These are phyloP conservation scores for Fistularia tabacaria DNA, from an alignment of 2,797 vertebrate genomes.

Conservation along the genomic window DNA sequence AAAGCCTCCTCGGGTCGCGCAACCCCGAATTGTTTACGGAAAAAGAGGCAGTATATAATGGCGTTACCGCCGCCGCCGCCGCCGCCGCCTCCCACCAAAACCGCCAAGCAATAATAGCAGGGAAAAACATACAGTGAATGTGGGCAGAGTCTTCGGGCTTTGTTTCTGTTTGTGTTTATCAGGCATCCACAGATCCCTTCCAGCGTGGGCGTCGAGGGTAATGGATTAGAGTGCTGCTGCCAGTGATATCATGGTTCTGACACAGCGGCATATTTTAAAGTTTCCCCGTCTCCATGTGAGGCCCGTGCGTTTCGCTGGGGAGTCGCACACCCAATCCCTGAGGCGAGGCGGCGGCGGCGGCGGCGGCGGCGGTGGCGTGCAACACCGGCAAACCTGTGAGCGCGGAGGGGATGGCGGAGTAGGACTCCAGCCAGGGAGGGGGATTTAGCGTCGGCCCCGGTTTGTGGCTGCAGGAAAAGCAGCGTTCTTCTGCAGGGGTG, in stretches of 20 bases:
- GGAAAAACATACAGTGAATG: conserved; percentile 59
- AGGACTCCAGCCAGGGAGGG: conserved; percentile 28
- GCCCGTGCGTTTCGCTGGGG: conserved; percentile 47
- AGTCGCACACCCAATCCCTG: conserved; percentile 51
- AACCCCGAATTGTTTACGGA: conserved; percentile 32
- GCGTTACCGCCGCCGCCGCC: conserved; percentile 33
- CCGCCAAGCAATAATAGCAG: conserved; percentile 43
- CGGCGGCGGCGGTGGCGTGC: conserved; percentile 50
- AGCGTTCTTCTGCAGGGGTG: conserved; percentile 12
- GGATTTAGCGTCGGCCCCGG: conserved; percentile 32
- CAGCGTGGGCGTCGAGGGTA: conserved; percentile 70
- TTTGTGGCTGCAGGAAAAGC: conserved; percentile 28
- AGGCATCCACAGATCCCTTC: conserved; percentile 69
- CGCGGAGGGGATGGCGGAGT: conserved; percentile 32
- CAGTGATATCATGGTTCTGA: conserved; percentile 65
- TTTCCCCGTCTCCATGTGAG: conserved; percentile 65
- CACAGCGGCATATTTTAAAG: conserved; percentile 64
- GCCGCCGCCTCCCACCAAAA: conserved; percentile 39
- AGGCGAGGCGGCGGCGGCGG: conserved; percentile 47
- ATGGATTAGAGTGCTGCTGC: conserved; percentile 71
- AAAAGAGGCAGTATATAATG: conserved; percentile 35
- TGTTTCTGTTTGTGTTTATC: conserved; percentile 75
- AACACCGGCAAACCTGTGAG: conserved; percentile 39
- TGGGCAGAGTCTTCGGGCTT: conserved; percentile 66
- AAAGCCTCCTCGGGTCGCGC: conserved; percentile 33